phyloP scores from a whole-genome alignment of 2,113 vertebrate species.

The Forbesichthys agassizii region DNA sequence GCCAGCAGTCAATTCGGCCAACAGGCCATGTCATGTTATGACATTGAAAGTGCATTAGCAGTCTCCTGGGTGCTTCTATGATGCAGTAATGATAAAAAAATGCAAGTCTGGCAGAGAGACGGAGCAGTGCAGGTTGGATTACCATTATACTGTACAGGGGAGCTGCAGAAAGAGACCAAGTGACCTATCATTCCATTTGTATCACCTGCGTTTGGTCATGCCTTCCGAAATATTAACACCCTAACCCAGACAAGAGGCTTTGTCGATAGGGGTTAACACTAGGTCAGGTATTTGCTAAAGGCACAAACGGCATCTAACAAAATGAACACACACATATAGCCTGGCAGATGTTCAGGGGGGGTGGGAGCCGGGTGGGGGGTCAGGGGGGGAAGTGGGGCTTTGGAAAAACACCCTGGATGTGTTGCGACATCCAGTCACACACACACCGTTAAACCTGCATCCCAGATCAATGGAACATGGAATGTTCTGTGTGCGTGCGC shows the following conservation, averaged over 20 bases:
- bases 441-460: not conserved
- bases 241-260: too few species aligned
- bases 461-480: not conserved
- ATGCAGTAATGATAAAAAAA: constrained; percentile 29
- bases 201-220: not conserved
- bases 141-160: not conserved
- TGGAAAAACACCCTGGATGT: constrained; percentile 5
- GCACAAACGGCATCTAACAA: not conserved
- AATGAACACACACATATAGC: not conserved
- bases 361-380: too few species aligned
- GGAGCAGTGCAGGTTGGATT: not conserved
- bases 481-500: too few species aligned
- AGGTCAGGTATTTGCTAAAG: not conserved
- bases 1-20: constrained; percentile 30
- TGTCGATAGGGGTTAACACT: not conserved
- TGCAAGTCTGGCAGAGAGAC: constrained; percentile 17
- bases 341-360: constrained; percentile 11
- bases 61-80: constrained; percentile 35
- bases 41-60: constrained; percentile 53
- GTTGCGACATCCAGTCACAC: not conserved
- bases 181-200: not conserved
- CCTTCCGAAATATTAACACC: not conserved
- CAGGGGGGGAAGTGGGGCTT: not conserved
- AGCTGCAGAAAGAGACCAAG: not conserved
- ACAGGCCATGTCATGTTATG: constrained; percentile 36